A percentile compares a stretch with the other conserved stretches of the same genome.
phyloP scores from a whole-genome alignment of 2,888 invertebrate species.

The Troides aeacus region DNA sequence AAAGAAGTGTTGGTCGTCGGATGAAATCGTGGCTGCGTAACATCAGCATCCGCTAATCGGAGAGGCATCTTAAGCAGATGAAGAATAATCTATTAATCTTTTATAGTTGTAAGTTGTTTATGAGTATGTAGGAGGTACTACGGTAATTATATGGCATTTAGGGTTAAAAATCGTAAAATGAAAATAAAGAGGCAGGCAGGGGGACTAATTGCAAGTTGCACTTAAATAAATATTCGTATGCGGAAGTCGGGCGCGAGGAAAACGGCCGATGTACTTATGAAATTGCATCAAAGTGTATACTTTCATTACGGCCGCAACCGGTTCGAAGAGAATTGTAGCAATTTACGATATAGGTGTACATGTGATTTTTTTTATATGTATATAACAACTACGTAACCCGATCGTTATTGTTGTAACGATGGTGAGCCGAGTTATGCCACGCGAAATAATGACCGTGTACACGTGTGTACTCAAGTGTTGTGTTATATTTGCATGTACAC shows the following conservation, averaged over 20 bases:
- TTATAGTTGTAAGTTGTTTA: too few species aligned
- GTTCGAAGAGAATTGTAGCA: slow-evolving; percentile 31
- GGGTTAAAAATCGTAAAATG: background rate
- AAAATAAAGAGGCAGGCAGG: background rate
- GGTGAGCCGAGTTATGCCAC: slow-evolving; percentile 31
- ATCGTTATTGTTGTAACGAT: slow-evolving; percentile 37
- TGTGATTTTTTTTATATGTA: slow-evolving; percentile 34
- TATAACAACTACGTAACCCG: slow-evolving; percentile 32
- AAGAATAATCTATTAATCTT: too few species aligned
- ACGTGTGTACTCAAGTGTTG: slow-evolving; percentile 5
- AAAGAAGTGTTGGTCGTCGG: too few species aligned
- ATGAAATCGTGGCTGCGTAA: too few species aligned
- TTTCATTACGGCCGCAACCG: slow-evolving; percentile 42
- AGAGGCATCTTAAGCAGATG: too few species aligned
- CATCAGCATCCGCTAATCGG: too few species aligned
- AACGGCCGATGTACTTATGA: slow-evolving; percentile 35
- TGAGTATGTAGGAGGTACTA: too few species aligned
- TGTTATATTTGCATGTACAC: background rate
- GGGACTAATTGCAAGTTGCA: slow-evolving; percentile 21
- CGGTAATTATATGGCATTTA: too few species aligned
- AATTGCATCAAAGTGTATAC: slow-evolving; percentile 39
- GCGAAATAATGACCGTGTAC: slow-evolving; percentile 26
- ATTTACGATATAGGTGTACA: slow-evolving; percentile 23
- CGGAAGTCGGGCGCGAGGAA: slow-evolving; percentile 34
- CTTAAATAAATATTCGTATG: slow-evolving; percentile 28